Percentiles rank a stretch among this genome's conserved stretches.
Evolutionary conservation across 2,797 vertebrate genomes (phyloP).

Genomic region (Rhynchonycteris naso): DNA sequence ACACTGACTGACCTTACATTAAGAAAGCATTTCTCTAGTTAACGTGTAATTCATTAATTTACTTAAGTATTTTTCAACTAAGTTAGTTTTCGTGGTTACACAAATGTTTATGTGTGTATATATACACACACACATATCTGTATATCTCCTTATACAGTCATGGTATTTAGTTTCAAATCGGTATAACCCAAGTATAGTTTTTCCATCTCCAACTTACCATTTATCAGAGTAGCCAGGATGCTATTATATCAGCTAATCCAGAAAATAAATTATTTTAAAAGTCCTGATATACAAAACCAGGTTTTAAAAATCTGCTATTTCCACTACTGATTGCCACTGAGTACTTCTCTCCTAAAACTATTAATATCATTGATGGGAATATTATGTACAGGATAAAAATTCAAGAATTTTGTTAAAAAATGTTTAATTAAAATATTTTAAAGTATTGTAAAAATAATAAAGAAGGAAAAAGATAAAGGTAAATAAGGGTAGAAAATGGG

Average conservation of each 20-base stretch:
- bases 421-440: conserved; percentile 35
- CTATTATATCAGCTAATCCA: background rate
- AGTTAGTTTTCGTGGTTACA: background rate
- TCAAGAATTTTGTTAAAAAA: background rate
- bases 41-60: background rate
- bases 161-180: conserved; percentile 21
- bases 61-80: conserved; percentile 36
- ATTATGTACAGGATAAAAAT: conserved; percentile 15
- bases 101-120: conserved; percentile 6
- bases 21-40: background rate
- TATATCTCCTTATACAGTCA: background rate
- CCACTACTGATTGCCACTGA: background rate
- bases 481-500: background rate
- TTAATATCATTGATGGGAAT: background rate
- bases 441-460: conserved; percentile 20
- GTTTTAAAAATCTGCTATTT: conserved; percentile 38
- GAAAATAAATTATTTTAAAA: background rate
- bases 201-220: background rate
- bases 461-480: background rate
- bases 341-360: background rate
- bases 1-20: background rate
- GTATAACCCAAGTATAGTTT: background rate
- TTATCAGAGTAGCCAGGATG: background rate
- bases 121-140: too few species aligned
- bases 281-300: conserved; percentile 9